Base-by-base conservation (phyloP, 2,113 vertebrate genomes). In the Tachysurus fulvidraco region DNA sequence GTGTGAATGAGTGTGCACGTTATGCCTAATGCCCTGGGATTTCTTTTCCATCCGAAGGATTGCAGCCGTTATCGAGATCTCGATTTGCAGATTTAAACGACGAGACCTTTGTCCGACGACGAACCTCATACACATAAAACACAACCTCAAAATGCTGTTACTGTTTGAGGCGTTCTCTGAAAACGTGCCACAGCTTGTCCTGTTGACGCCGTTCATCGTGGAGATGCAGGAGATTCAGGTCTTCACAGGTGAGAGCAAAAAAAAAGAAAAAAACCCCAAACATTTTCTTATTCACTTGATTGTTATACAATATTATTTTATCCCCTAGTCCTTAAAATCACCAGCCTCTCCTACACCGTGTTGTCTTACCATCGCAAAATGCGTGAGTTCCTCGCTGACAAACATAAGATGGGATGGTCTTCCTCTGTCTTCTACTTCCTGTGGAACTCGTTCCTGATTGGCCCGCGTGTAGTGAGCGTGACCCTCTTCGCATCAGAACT, bases 131-230 rank as follows among this genome's bases (percentile, higher is more conserved):
- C 95, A 95, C 92, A 91, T 96, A 62, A 93, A 91, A 3, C 91
- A 96, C 0, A 96, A 97, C 87, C 94, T 97, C 94, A 96, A 95
- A 92, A 94, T 96, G 94, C 91, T 97, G 91, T 94, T 96, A 6
- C 95, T 97, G 83, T 94, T 97, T 0, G 93, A 97, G 93, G 95
- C 95, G 44, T 97, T 97, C 91, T 83, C 96, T 86, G 96, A 97
- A 92, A 94, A 93, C 13, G 90, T 95, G 0, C 96, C 96, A 0
- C 96, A 97, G 92, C 94, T 97, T 89, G 92, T 89, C 0, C 91
- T 97, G 81, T 91, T 94, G 23, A 91, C 96, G 62, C 91, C 93
- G 36, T 74, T 94, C 3, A 44, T 95, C 46, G 83, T 95, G 52
- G 89, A 8, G 28, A 94, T 87, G 0, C 92, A 91, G 85, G 84